Evolutionary conservation across 2,113 vertebrate genomes (phyloP), one percentile per base, ranked within the genome.

Genomic region (Spea bombifrons): DNA sequence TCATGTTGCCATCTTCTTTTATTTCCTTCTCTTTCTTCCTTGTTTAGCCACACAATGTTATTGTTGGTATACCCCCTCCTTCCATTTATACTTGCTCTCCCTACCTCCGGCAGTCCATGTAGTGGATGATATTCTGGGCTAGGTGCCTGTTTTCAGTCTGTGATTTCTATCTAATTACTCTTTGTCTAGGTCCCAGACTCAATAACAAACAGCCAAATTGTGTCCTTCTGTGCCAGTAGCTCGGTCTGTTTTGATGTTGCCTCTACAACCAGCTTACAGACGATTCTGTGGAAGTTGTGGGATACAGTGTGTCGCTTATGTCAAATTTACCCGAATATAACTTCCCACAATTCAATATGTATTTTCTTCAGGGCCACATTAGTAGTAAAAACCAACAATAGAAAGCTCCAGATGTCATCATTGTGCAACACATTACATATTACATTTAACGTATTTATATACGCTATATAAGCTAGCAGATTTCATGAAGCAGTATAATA

Each of bases 111-210:
- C 76, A 71, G 57, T 64, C 50, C 67, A 50, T 9, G 16, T 66
- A 66, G 50, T 79, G 77, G 66, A 67, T 13, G 52, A 73, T 73
- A 73, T 79, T 66, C 66, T 73, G 61, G 77, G 77, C 70, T 59
- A 12, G 57, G 70, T 53, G 77, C 77, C 77, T 8, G 77, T 43
- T 67, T 57, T 55, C 61, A 66, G 70, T 73, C 43, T 72, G 70
- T 79, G 69, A 13, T 65, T 79, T 73, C 43, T 79, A 73, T 72
- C 76, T 79, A 79, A 79, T 79, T 79, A 79, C 77, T 79, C 43
- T 66, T 79, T 79, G 77, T 79, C 77, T 73, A 61, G 63, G 70
- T 50, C 73, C 77, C 77, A 79, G 77, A 73, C 77, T 79, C 77
- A 55, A 73, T 79, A 79, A 79, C 69, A 67, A 66, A 79, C 61